Percentiles rank a stretch among this genome's conserved stretches.
Evolutionary conservation across 1,140 invertebrate genomes (phyloP).

Genomic region (Euwallacea similis): DNA sequence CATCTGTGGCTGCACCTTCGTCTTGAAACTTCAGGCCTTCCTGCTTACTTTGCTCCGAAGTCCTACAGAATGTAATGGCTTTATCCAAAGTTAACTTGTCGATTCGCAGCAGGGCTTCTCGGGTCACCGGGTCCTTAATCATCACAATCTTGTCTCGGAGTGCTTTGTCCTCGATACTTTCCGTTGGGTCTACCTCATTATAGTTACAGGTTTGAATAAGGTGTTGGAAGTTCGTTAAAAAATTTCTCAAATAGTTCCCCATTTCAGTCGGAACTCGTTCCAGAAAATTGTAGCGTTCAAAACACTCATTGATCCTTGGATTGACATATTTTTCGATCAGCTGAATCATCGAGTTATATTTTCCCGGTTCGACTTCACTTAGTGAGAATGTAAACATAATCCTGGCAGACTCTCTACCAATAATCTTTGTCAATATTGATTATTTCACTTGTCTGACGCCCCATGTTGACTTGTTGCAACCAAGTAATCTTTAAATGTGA

Average conservation of each 20-base stretch:
- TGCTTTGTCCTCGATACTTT: slow-evolving; percentile 29
- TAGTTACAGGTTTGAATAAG: slow-evolving; percentile 16
- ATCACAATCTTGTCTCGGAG: slow-evolving; percentile 32
- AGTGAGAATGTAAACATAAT: no score
- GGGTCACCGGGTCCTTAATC: slow-evolving; percentile 19
- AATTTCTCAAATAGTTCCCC: slow-evolving; percentile 13
- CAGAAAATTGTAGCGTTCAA: slow-evolving; percentile 24
- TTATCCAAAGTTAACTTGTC: slow-evolving; percentile 1
- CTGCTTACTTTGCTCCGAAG: no score
- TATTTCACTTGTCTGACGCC: no score
- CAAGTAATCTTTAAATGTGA: no score
- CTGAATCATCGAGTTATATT: slow-evolving; percentile 12
- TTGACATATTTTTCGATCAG: slow-evolving; percentile 24
- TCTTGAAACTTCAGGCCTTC: no score
- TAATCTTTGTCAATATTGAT: no score
- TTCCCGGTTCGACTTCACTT: not conserved
- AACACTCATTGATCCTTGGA: slow-evolving; percentile 14
- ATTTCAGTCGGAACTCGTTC: slow-evolving; percentile 23
- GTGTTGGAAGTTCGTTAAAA: slow-evolving; percentile 11
- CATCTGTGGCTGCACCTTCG: no score
- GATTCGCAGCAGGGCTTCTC: slow-evolving; percentile 25
- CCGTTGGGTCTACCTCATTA: slow-evolving; percentile 16
- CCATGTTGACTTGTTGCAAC: no score
- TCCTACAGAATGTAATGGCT: no score
- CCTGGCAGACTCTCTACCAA: no score